Evolutionary conservation across 2,888 invertebrate species (phyloP).

Genomic region (Drosophila ustulata): DNA sequence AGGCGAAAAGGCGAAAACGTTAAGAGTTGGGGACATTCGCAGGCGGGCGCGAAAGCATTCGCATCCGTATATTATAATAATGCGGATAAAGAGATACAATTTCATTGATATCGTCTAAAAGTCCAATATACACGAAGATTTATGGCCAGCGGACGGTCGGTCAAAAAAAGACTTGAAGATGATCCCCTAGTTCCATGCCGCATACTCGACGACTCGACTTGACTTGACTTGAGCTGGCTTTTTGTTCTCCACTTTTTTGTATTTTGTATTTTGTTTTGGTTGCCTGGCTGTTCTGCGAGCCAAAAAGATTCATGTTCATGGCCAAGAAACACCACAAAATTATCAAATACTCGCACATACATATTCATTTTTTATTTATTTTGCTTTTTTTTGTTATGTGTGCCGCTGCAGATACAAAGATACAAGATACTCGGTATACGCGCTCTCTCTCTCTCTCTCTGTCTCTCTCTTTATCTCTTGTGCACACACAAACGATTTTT

Average conservation of each 20-base stretch:
- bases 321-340: slow-evolving; percentile 67
- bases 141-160: slow-evolving; percentile 73
- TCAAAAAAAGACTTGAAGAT: slow-evolving; percentile 60
- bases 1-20: slow-evolving; percentile 13
- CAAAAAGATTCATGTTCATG: slow-evolving; percentile 74
- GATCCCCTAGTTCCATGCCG: slow-evolving; percentile 56
- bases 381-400: slow-evolving; percentile 29
- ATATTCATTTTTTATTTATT: slow-evolving; percentile 49
- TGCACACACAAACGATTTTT: slow-evolving; percentile 74
- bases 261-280: slow-evolving; percentile 39
- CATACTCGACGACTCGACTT: slow-evolving; percentile 12
- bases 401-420: slow-evolving; percentile 63
- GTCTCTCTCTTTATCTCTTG: slow-evolving; percentile 7
- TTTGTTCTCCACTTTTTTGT: slow-evolving; percentile 18
- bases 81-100: slow-evolving; percentile 85
- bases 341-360: slow-evolving; percentile 69
- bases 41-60: slow-evolving; percentile 58
- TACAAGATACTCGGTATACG: slow-evolving; percentile 51
- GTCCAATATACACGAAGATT: slow-evolving; percentile 84
- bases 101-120: slow-evolving; percentile 85
- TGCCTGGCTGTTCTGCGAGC: slow-evolving; percentile 26
- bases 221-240: slow-evolving; percentile 32
- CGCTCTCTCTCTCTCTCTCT: slow-evolving; percentile 16
- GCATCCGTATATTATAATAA: slow-evolving; percentile 83
- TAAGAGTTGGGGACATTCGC: slow-evolving; percentile 29